Base-by-base conservation (phyloP, 2,888 invertebrate genomes). In the Therioaphis trifolii region DNA sequence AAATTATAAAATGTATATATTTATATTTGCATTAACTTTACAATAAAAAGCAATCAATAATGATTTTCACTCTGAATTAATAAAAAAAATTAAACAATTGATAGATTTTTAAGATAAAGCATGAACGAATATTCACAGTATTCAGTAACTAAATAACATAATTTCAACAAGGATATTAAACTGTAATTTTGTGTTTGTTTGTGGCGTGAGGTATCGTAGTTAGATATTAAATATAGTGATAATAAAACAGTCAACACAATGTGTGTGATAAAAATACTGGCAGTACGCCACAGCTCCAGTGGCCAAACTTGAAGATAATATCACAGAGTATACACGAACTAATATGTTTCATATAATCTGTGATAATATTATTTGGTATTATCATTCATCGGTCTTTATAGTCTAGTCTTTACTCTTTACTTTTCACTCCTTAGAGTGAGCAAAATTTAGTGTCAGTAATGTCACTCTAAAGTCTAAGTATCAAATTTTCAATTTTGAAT, bases 181-280 rank as follows among this genome's bases (percentile, higher is more conserved):
- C 40, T 66, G 66, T 11, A 35, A n/a, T 66, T 66, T 35, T 12
- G 9, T 66, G 18, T 63, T 66, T 66, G 66, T 66, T 66, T 66
- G 40, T n/a, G 66, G 40, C 27, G n/a, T 9, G 18, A 40, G n/a
- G 2, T n/a, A 63, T 18, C 18, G 4, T n/a, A 14, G 27, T 61
- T 27, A 63, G 61, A 63, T 29, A 63, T 58, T 1, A 58, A 58
- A 55, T 4, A 18, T 9, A 2, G 24, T 63, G 61, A 63, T 61
- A 61, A 63, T 3, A n/a, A 55, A 55, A 21, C 55, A 63, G 35
- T 61, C 12, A 4, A 61, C 24, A 24, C 14, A 9, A 46, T 14
- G 14, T 46, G n/a, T n/a, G n/a, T n/a, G n/a, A n/a, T n/a, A n/a
- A n/a, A n/a, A n/a, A n/a, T n/a, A n/a, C n/a, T n/a, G n/a, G n/a